Evolutionary conservation across 2,888 invertebrate genomes (phyloP), one percentile per base, ranked within the genome.

Genomic region (Drosophila parthenogenetica): DNA sequence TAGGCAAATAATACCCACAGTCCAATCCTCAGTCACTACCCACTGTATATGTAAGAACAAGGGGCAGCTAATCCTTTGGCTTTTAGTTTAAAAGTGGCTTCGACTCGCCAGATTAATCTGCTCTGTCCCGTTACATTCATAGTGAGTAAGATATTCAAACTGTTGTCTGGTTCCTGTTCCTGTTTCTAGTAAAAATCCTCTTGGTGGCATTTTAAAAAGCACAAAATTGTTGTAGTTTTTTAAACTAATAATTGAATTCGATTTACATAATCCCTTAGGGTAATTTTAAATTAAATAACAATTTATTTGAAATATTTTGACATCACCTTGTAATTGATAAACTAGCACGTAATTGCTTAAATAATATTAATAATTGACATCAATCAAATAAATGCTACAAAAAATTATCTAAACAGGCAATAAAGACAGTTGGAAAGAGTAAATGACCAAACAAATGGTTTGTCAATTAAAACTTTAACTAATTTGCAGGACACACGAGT

Each of bases 401-500:
- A 46, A 55, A 3, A 5, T 45, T 53, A 51, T 59, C 16, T 35
- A 61, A 51, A 57, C 49, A 48, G 14, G 10, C 29, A 57, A 16
- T 10, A 29, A 48, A 37, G 29, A 32, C 50, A 14, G 42, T 5
- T 11, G n/a, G 17, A 32, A 22, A 43, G 49, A 37, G 49, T 49
- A 63, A 69, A 72, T 69, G 54, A 61, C 59, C 57, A 53, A 62
- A 70, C 69, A 77, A 85, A 85, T 75, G 70, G 69, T 61, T 69
- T 81, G 80, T 81, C 85, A 85, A 85, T 82, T 85, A 85, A 85
- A 81, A 85, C 65, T 77, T 77, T 77, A 85, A 85, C 82, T 85
- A 79, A 79, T 85, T 80, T 77, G 63, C 69, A 68, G 55, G 50
- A 72, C 43, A 77, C 43, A 50, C 51, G 22, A 48, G 10, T 39